Conservation (phyloP, 2,888 invertebrate genomes). For the Antheraea assamensis region DNA sequence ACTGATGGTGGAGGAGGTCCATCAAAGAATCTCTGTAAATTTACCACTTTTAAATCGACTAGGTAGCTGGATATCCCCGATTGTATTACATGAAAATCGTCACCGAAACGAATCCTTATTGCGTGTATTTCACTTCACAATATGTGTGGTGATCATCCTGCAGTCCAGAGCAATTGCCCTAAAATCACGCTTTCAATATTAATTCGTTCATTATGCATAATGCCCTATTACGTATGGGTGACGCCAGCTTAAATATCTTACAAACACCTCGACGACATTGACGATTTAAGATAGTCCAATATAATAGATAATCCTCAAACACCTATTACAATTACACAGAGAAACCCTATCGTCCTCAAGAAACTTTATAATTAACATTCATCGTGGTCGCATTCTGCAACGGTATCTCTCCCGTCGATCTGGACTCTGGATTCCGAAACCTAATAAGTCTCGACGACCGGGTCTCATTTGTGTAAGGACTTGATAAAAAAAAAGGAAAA, state of each 20-base stretch:
- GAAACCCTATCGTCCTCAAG: slow-evolving; percentile 63
- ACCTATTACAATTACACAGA: slow-evolving; percentile 44
- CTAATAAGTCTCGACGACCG: slow-evolving; percentile 75
- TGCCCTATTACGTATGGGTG: not conserved
- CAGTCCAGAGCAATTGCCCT: not conserved
- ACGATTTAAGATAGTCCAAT: not conserved
- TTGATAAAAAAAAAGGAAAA: slow-evolving; percentile 73
- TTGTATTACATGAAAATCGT: no score
- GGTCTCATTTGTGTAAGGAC: slow-evolving; percentile 79
- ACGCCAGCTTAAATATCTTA: not conserved
- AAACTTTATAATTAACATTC: slow-evolving; percentile 67
- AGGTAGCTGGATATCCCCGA: not conserved
- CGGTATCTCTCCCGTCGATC: slow-evolving; percentile 74
- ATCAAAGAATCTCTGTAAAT: not conserved
- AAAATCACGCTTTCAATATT: not conserved
- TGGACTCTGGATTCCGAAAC: slow-evolving; percentile 71
- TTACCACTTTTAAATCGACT: not conserved
- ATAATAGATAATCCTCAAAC: slow-evolving; percentile 27
- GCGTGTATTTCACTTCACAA: not conserved
- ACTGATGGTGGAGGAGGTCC: not conserved
- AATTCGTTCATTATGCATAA: not conserved
- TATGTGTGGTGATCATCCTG: not conserved
- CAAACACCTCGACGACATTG: not conserved
- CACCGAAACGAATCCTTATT: not conserved
- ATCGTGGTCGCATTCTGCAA: slow-evolving; percentile 45